Conservation (phyloP, 2,113 vertebrate species). For the Probosciger aterrimus region DNA sequence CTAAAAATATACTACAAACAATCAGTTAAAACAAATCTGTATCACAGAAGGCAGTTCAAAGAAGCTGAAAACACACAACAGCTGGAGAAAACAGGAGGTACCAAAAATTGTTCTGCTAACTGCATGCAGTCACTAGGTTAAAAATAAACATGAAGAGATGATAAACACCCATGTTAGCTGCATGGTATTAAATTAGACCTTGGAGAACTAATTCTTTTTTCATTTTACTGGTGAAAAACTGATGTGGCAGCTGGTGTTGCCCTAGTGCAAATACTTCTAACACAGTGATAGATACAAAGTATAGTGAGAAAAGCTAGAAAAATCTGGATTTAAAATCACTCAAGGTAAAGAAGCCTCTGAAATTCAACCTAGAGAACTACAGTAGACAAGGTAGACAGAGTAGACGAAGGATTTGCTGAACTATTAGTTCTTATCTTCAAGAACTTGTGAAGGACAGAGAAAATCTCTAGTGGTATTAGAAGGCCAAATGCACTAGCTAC, state of each 20-base stretch:
- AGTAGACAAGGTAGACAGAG: background rate
- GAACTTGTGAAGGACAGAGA: background rate
- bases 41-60: conserved; percentile 43
- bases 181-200: background rate
- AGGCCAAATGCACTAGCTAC: background rate
- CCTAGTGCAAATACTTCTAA: background rate
- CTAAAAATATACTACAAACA: conserved; percentile 58
- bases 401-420: background rate
- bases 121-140: conserved; percentile 33
- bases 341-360: background rate
- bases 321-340: background rate
- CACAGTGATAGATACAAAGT: background rate
- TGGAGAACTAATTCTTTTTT: background rate
- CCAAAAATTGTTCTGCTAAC: conserved; percentile 32
- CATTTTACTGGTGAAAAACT: background rate
- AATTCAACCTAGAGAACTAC: background rate
- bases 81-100: conserved; percentile 57
- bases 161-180: background rate
- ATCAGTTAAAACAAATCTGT: conserved; percentile 59
- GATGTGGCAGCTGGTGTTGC: background rate
- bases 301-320: background rate
- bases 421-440: background rate
- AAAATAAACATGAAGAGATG: conserved; percentile 44
- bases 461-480: background rate
- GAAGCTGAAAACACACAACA: conserved; percentile 58